Conservation (phyloP, 2,888 invertebrate species). For the Belgica antarctica region DNA sequence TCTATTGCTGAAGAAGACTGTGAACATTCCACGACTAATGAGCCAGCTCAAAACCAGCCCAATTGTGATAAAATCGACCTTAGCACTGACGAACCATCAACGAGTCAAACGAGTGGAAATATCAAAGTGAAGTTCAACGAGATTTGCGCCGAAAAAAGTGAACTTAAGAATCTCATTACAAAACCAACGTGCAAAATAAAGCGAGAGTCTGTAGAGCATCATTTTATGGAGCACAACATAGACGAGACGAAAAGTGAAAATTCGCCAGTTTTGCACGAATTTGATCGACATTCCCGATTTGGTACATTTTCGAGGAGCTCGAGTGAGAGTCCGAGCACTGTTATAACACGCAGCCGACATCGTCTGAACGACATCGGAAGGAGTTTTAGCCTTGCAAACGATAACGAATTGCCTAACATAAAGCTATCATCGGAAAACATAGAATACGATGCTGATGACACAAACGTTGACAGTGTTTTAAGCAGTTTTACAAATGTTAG, state of each 20-base stretch:
- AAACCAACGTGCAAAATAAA: conserved; percentile 27
- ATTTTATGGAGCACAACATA: conserved; percentile 24
- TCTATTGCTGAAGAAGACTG: conserved; percentile 41
- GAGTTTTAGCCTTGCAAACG: conserved; percentile 46
- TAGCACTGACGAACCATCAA: conserved; percentile 21
- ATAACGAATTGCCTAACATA: conserved; percentile 8
- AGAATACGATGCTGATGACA: conserved; percentile 36
- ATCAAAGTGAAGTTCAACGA: conserved; percentile 27
- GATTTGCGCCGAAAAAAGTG: conserved; percentile 25
- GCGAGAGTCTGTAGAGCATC: neutral
- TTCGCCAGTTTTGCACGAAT: neutral
- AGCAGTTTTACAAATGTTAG: conserved; percentile 26
- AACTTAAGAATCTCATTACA: conserved; percentile 20
- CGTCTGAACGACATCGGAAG: conserved; percentile 46
- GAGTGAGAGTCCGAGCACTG: conserved; percentile 28
- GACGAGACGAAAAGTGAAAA: neutral
- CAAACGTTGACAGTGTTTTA: conserved; percentile 19
- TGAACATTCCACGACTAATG: neutral
- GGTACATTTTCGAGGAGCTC: conserved; percentile 15
- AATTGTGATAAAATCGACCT: conserved; percentile 25
- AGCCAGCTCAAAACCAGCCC: neutral
- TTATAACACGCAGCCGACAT: neutral
- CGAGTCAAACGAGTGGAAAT: neutral
- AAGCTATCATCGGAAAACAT: conserved; percentile 22
- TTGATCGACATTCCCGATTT: too few relatives aligned